Conservation (phyloP, 2,113 vertebrate genomes). For the Antigone vipio region DNA sequence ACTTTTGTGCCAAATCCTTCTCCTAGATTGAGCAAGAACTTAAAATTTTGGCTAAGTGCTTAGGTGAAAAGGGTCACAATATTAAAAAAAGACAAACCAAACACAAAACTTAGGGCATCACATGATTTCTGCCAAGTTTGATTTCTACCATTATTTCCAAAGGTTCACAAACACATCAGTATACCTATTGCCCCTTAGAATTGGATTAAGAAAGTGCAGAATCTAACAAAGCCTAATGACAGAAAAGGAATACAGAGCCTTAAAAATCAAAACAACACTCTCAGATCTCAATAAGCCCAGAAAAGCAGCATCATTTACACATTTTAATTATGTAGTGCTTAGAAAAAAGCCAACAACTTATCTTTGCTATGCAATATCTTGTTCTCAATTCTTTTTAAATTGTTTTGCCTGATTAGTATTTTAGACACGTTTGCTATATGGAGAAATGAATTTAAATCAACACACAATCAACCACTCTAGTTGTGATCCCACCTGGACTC, state of each 20-base stretch:
- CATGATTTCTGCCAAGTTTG: neutral
- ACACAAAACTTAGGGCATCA: neutral
- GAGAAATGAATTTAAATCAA: slow-evolving; percentile 23
- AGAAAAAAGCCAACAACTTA: neutral
- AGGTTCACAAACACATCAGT: neutral
- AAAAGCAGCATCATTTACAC: neutral
- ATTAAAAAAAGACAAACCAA: neutral
- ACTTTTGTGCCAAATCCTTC: neutral
- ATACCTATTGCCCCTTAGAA: neutral
- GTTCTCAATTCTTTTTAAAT: neutral
- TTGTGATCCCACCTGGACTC: neutral
- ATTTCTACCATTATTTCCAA: neutral
- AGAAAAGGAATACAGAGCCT: neutral
- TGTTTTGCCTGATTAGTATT: neutral
- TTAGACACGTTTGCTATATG: neutral
- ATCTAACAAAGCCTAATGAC: neutral
- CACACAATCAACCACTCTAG: neutral
- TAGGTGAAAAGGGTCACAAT: neutral
- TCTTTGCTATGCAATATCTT: neutral
- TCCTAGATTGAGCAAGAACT: neutral
- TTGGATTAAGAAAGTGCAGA: neutral
- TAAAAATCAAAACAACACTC: neutral
- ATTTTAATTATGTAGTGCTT: neutral
- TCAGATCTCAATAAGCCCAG: neutral
- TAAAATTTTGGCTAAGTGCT: neutral